Base-by-base conservation (phyloP, 2,888 invertebrate genomes). In the Cerastoderma edule region DNA sequence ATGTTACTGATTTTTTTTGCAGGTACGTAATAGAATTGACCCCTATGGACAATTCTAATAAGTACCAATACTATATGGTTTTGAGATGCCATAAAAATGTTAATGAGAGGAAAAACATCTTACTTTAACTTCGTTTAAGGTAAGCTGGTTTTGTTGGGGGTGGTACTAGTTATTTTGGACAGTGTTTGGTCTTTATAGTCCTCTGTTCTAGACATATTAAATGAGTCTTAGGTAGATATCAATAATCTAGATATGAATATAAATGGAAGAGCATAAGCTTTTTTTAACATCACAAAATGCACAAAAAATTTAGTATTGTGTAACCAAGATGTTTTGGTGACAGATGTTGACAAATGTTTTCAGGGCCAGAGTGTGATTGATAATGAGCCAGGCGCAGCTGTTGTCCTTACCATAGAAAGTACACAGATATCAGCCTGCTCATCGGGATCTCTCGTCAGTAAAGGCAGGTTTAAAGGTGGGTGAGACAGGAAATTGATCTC, bases 381-480 rank as follows among this genome's bases (percentile, higher is more conserved):
- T 56, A 85, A 76, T 67, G 92, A 92, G 70, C 89, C 89, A 5
- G 91, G 91, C 24, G 89, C 97, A 60, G 99, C 99, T 16, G 96
- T 99, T 35, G 98, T 99, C 13, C 95, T 99, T 28, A 99, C 99
- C 0, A 94, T 99, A 85, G 98, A 99, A 93, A 97, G 96, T 91
- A 99, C 99, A n/a, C 97, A 96, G 89, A 98, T 99, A 89, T 96
- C 95, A 6, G 99, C 99, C 0, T 98, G 98, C 92, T 97, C 97
- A 89, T 97, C 97, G 22, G 98, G 98, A n/a, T 97, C 98, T 5
- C 94, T 99, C 46, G 99, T 99, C 53, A 97, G 97, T 90, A 97
- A 97, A 92, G 99, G 94, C 22, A 93, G 92, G 72, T 94, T 94
- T 85, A 93, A 91, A 86, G 93, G 93, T 93, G 67, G 75, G 78